Evolutionary conservation across 2,797 vertebrate species (phyloP).

Genomic region (Sebastes matsubarae): DNA sequence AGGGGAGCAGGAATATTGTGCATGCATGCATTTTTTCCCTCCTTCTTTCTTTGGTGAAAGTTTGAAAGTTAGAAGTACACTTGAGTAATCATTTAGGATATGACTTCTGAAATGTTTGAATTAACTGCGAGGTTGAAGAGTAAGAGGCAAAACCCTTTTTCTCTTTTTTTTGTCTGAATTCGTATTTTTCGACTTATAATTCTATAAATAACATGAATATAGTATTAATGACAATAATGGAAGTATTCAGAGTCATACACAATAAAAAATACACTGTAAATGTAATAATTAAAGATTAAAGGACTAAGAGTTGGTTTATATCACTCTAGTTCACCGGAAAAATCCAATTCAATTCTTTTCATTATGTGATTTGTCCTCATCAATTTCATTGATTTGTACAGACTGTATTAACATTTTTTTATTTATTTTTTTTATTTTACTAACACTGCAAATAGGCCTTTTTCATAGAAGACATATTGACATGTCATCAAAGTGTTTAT

Average conservation of each 20-base stretch:
- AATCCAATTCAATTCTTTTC: not conserved
- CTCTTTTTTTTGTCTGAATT: not conserved
- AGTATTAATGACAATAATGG: not conserved
- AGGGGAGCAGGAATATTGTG: slow-evolving; percentile 68
- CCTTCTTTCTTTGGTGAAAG: slow-evolving; percentile 58
- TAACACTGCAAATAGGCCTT: not conserved
- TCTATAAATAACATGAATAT: not conserved
- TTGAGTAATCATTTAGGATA: slow-evolving; percentile 55
- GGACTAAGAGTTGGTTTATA: not conserved
- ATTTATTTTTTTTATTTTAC: not conserved
- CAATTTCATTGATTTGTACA: not conserved
- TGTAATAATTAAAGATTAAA: not conserved
- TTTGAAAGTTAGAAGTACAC: slow-evolving; percentile 58
- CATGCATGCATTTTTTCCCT: slow-evolving; percentile 52
- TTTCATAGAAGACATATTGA: not conserved
- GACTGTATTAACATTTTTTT: not conserved
- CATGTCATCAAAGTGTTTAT: accelerated
- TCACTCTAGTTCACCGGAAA: not conserved
- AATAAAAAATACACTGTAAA: not conserved
- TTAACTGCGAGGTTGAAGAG: slow-evolving; percentile 12
- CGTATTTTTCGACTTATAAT: not conserved
- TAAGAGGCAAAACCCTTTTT: not conserved
- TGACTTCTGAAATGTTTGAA: slow-evolving; percentile 43
- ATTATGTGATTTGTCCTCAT: not conserved
- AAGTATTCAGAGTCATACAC: not conserved